Conservation (phyloP, 2,888 invertebrate species). For the Erpobdella octoculata region DNA sequence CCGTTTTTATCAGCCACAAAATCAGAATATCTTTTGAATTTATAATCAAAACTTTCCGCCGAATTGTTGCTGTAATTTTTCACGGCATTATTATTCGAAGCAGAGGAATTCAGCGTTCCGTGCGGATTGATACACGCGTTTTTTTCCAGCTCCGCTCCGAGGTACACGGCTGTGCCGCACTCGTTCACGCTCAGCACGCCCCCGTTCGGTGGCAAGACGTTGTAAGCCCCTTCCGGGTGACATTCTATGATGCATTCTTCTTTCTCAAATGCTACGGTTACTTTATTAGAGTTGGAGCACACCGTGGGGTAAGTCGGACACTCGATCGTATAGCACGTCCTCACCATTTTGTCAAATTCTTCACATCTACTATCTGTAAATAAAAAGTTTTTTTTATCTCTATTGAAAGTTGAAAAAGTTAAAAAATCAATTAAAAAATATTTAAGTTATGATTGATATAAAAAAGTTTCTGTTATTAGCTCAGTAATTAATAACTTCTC, state of each 20-base stretch:
- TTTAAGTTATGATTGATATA: too few relatives aligned
- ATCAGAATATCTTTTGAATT: neutral
- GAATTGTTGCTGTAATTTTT: too few relatives aligned
- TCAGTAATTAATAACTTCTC: too few relatives aligned
- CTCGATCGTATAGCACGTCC: slow-evolving; percentile 8
- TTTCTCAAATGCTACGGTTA: neutral
- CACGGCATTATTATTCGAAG: too few relatives aligned
- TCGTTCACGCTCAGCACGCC: neutral
- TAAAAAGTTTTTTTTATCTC: neutral
- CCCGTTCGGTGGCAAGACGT: neutral
- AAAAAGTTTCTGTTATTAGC: too few relatives aligned
- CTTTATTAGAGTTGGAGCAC: neutral
- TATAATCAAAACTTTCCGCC: neutral
- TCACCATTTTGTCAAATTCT: slow-evolving; percentile 8
- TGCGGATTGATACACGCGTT: neutral
- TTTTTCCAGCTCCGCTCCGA: neutral
- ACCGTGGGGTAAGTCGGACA: slow-evolving; percentile 1
- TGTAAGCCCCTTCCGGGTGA: slow-evolving; percentile 9
- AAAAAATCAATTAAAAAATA: too few relatives aligned
- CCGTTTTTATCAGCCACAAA: neutral
- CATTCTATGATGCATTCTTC: neutral
- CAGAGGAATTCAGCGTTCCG: too few relatives aligned
- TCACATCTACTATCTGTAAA: slow-evolving; percentile 3
- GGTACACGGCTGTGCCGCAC: slow-evolving; percentile 6
- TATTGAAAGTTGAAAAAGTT: too few relatives aligned